Percentiles rank a stretch among this genome's conserved stretches.
phyloP scores from a whole-genome alignment of 2,113 vertebrate species.

The Ammodramus savannarum region DNA sequence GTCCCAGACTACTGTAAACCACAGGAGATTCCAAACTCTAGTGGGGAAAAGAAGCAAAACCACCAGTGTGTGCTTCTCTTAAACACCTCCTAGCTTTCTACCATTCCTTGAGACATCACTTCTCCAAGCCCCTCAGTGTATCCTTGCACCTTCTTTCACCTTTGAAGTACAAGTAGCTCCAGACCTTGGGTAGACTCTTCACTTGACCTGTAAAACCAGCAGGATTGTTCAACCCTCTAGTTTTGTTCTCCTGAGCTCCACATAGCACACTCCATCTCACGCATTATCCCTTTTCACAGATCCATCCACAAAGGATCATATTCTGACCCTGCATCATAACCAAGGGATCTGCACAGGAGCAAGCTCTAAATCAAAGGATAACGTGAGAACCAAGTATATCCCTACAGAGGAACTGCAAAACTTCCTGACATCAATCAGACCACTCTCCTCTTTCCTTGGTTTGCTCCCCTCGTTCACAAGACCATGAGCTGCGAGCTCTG shows the following conservation, averaged over 20 bases:
- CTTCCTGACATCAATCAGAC: not conserved
- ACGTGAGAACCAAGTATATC: not conserved
- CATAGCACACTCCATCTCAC: accelerated
- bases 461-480: not conserved
- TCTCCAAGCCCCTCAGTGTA: not conserved
- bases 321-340: not conserved
- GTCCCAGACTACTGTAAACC: not conserved
- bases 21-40: not conserved
- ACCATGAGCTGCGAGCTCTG: not conserved
- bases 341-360: not conserved
- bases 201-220: not conserved
- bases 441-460: not conserved
- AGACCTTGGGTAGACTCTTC: not conserved
- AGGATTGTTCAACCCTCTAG: not conserved
- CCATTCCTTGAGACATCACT: not conserved
- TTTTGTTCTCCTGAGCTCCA: not conserved
- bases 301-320: not conserved
- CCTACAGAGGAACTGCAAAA: not conserved
- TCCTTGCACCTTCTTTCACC: not conserved
- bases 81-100: not conserved
- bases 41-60: not conserved
- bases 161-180: not conserved
- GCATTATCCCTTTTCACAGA: not conserved
- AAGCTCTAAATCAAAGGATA: not conserved
- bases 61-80: not conserved